Conservation (phyloP, 2,797 vertebrate species). For the Galago senegalensis region DNA sequence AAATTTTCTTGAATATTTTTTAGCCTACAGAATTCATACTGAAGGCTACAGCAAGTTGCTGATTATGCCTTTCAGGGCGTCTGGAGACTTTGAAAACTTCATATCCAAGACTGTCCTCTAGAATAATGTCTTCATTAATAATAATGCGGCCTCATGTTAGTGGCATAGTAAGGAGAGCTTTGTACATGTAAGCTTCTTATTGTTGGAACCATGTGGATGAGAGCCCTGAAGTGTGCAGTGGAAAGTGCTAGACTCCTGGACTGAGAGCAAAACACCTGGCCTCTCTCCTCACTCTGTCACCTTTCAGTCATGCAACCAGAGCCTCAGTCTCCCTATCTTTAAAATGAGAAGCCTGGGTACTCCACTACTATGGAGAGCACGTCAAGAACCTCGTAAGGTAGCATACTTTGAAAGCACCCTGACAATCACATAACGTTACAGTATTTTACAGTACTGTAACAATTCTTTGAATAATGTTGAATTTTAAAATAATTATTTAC, state of each 20-base stretch:
- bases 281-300: not conserved
- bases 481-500: slow-evolving; percentile 29
- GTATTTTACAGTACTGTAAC: not conserved
- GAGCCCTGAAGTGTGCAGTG: not conserved
- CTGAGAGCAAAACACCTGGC: not conserved
- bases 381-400: not conserved
- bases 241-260: not conserved
- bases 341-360: not conserved
- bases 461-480: not conserved
- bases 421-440: not conserved
- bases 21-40: not conserved
- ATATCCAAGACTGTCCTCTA: not conserved
- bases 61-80: not conserved
- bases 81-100: slow-evolving; percentile 6
- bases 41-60: not conserved
- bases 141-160: not conserved
- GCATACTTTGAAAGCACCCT: not conserved
- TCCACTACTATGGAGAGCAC: not conserved
- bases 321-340: not conserved
- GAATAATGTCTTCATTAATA: not conserved
- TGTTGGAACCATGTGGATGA: not conserved
- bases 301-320: not conserved
- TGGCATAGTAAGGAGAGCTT: not conserved
- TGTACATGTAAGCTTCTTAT: not conserved
- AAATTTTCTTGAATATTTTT: not conserved